These are phyloP conservation scores for Phania funesta DNA, from an alignment of 2,888 invertebrate species.

Conservation along the genomic window DNA sequence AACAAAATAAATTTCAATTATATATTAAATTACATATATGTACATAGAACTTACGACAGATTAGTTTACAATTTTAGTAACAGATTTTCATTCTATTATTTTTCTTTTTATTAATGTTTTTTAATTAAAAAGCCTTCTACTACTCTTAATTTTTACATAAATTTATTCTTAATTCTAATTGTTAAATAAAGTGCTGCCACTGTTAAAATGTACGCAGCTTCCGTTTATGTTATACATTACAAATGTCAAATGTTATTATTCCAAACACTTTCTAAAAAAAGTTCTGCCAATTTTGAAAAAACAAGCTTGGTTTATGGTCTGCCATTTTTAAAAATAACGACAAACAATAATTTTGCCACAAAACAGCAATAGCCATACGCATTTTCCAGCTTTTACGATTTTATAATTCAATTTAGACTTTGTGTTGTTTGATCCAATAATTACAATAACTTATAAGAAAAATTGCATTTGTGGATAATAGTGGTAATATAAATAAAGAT, in stretches of 20 bases:
- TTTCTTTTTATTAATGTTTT: not conserved
- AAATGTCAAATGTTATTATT: not conserved
- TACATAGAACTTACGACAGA: not conserved
- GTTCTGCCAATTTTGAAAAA: constrained; percentile 19
- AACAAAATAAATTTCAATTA: not conserved
- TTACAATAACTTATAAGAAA: not conserved
- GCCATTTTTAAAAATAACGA: constrained; percentile 60
- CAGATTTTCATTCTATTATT: not conserved
- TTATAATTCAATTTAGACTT: not conserved
- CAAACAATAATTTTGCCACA: constrained; percentile 6
- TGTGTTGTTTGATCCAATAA: not conserved
- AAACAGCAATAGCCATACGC: constrained; percentile 18
- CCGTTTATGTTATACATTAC: not conserved
- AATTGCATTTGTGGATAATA: not conserved
- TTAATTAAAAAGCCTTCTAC: not conserved
- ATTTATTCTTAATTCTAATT: constrained; percentile 25
- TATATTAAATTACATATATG: not conserved
- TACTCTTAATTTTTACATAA: constrained; percentile 19
- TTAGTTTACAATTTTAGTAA: not conserved
- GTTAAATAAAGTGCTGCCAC: constrained; percentile 22
- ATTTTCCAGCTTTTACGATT: too few species aligned
- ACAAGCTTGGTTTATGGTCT: constrained; percentile 18
- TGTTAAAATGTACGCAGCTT: not conserved
- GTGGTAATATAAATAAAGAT: constrained; percentile 27
- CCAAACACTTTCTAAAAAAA: constrained; percentile 51